These are phyloP conservation scores for Okamejei kenojei DNA, from an alignment of 2,797 vertebrate genomes.

Conservation along the genomic window DNA sequence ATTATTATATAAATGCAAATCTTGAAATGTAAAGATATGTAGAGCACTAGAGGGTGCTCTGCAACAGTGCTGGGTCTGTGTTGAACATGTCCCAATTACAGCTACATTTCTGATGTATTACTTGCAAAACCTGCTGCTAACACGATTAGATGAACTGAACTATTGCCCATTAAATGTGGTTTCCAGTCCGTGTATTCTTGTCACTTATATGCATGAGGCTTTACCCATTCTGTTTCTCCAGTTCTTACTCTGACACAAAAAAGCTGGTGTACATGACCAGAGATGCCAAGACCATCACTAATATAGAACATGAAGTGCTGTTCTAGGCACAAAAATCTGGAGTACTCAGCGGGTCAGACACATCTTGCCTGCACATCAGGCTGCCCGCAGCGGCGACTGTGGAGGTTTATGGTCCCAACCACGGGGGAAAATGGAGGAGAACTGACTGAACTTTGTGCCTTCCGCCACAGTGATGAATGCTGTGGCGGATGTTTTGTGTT, in stretches of 20 bases:
- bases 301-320: too few species aligned
- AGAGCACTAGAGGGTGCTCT: background rate
- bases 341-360: too few species aligned
- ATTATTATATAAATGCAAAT: background rate
- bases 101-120: background rate
- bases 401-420: too few species aligned
- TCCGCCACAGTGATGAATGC: too few species aligned
- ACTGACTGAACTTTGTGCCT: too few species aligned
- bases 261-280: too few species aligned
- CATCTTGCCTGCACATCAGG: too few species aligned
- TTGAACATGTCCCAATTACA: background rate
- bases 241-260: background rate
- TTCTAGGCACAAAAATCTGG: too few species aligned
- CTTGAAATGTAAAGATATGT: background rate
- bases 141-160: background rate
- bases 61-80: background rate
- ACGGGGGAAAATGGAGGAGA: too few species aligned
- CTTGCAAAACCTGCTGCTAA: background rate
- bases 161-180: background rate
- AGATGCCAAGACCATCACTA: too few species aligned
- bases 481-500: too few species aligned
- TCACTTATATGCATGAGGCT: background rate
- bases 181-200: background rate
- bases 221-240: background rate
- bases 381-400: too few species aligned